Conservation (phyloP, 2,888 invertebrate species). For the Drosophila yooni region DNA sequence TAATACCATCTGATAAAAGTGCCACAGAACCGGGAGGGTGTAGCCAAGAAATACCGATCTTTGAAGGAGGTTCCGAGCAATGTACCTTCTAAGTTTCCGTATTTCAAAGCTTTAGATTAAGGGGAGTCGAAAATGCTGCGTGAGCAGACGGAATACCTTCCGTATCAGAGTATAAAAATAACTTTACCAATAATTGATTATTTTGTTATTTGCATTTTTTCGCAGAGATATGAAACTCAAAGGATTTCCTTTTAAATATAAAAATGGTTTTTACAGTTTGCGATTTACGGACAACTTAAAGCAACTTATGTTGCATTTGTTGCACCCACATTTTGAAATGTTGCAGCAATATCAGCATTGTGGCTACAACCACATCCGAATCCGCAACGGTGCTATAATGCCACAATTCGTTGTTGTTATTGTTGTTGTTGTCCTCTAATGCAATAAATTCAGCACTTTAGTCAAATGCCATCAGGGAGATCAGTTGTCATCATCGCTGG, state of each 20-base stretch:
- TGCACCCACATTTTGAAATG: conserved; percentile 3
- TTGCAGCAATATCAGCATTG: conserved; percentile 1
- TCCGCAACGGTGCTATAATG: conserved; percentile 4
- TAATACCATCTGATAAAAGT: neutral
- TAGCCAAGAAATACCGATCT: neutral
- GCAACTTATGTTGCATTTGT: neutral
- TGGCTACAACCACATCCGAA: neutral
- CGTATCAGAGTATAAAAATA: neutral
- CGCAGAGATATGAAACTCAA: neutral
- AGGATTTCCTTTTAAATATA: neutral
- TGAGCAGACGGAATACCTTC: neutral
- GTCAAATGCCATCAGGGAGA: conserved; percentile 42
- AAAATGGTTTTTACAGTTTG: neutral
- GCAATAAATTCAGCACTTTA: conserved; percentile 18
- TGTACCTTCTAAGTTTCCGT: neutral
- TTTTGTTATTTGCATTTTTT: neutral
- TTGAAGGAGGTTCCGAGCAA: neutral
- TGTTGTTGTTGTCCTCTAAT: neutral
- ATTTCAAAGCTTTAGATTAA: neutral
- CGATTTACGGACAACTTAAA: neutral
- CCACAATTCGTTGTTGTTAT: conserved; percentile 14
- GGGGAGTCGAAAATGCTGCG: no score
- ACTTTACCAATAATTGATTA: neutral
- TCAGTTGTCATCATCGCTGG: conserved; percentile 26
- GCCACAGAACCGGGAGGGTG: neutral